Conservation (phyloP, 2,888 invertebrate genomes). For the Therioaphis trifolii region DNA sequence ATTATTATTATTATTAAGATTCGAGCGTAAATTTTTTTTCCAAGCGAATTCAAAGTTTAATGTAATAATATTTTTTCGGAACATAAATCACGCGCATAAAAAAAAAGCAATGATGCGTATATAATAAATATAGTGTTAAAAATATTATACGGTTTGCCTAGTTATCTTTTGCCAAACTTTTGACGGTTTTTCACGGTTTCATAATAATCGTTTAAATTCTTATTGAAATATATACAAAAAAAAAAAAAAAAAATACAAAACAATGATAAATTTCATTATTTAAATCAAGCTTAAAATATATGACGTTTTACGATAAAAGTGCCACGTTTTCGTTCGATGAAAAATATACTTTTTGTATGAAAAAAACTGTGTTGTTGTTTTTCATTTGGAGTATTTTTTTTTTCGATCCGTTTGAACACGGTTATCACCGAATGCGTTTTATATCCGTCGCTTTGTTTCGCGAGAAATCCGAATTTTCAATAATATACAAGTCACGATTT, state of each 20-base stretch:
- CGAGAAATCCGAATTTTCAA: too few relatives aligned
- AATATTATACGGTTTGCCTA: not conserved
- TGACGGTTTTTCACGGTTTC: not conserved
- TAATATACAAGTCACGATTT: too few relatives aligned
- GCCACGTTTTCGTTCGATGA: not conserved
- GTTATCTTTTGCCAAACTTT: not conserved
- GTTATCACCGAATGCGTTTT: too few relatives aligned
- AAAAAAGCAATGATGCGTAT: not conserved
- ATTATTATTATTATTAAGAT: not conserved
- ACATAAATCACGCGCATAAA: not conserved
- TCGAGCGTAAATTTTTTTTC: too few relatives aligned
- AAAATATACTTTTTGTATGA: too few relatives aligned
- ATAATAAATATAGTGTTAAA: not conserved
- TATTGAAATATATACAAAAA: not conserved
- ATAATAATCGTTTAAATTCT: not conserved
- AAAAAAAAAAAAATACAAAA: too few relatives aligned
- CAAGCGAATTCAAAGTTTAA: not conserved
- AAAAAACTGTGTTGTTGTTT: too few relatives aligned
- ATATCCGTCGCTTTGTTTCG: too few relatives aligned
- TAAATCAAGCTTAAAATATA: not conserved
- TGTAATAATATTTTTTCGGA: not conserved
- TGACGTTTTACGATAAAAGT: not conserved
- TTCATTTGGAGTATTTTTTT: too few relatives aligned
- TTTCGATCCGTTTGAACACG: too few relatives aligned
- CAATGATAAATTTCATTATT: too few relatives aligned